Base-by-base conservation (phyloP, 2,888 invertebrate genomes). In the Gastrophysa polygoni region DNA sequence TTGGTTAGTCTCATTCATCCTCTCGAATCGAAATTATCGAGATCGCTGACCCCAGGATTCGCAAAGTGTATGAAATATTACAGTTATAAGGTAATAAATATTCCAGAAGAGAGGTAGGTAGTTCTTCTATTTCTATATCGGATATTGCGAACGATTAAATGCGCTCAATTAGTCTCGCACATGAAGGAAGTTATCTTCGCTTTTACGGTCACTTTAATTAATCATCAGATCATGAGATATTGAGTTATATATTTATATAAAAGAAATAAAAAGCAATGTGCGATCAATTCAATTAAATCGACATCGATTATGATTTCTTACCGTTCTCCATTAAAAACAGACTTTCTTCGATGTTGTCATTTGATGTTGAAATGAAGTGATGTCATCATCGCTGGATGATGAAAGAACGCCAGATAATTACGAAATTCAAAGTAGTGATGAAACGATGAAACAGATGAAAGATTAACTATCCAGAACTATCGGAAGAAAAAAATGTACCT, bases 131-230 rank as follows among this genome's bases (percentile, higher is more conserved):
- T 32, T 7, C 8, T 54, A 48, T 61, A 59, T 59, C 54, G 59
- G 54, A 48, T 59, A 59, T 52, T 54, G 43, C 59, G 56, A 61
- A 46, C 56, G 50, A 56, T 61, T 56, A 56, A 61, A 55, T 61
- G 56, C 43, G 18, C 38, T 21, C 50, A 61, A 61, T 61, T 61
- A 61, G 29, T 48, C 50, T 24, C 61, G 49, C 14, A 38, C n/a
- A 1, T 14, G 38, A 38, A 38, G 38, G 14, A 38, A 38, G 38
- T 38, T 24, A 47, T 61, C 49, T 61, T 38, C 56, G 29, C 56
- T 56, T 49, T 61, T 50, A 28, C 43, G 50, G 43, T 11, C 47
- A 20, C 48, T 49, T 38, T 38, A 56, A 55, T 56, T 49, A 38
- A 38, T 14, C 29, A 8, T 32, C 50, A 51, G 34, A 32, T 32